Conservation (phyloP, 2,113 vertebrate genomes). For the Oriolus oriolus region DNA sequence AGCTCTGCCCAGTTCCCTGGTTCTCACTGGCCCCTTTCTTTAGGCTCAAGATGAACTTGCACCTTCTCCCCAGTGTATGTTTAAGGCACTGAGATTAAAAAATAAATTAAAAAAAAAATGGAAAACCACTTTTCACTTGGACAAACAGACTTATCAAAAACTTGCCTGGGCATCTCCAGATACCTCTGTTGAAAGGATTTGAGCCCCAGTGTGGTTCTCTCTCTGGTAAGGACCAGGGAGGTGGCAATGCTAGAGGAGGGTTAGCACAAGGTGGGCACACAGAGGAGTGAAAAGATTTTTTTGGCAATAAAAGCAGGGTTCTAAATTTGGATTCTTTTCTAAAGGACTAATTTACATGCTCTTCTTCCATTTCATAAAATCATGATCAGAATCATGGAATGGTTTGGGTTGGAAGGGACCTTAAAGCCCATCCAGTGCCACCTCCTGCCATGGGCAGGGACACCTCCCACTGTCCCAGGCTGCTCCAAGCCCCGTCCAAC, state of each 20-base stretch:
- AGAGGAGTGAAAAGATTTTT: not conserved
- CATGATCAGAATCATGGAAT: not conserved
- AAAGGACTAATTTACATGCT: not conserved
- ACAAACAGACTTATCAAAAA: not conserved
- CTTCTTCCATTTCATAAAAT: not conserved
- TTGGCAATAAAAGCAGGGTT: not conserved
- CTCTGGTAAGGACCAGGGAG: not conserved
- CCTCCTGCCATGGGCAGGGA: not conserved
- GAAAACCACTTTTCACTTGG: not conserved
- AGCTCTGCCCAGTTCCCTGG: not conserved
- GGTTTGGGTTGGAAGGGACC: not conserved
- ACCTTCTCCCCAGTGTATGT: not conserved
- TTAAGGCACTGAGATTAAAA: not conserved
- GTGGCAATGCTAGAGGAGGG: not conserved
- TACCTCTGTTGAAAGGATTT: not conserved
- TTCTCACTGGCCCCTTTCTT: not conserved
- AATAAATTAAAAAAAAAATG: not conserved
- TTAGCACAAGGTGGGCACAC: not conserved
- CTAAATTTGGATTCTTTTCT: not conserved
- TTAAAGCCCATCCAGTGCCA: not conserved
- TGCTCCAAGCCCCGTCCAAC: fast-evolving
- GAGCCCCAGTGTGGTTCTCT: not conserved
- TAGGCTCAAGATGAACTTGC: not conserved
- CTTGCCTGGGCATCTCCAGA: not conserved
- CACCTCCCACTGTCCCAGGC: not conserved